A percentile compares a stretch with the other conserved stretches of the same genome.
Conservation (phyloP, 2,888 invertebrate species). For the Mimachlamys varia region DNA sequence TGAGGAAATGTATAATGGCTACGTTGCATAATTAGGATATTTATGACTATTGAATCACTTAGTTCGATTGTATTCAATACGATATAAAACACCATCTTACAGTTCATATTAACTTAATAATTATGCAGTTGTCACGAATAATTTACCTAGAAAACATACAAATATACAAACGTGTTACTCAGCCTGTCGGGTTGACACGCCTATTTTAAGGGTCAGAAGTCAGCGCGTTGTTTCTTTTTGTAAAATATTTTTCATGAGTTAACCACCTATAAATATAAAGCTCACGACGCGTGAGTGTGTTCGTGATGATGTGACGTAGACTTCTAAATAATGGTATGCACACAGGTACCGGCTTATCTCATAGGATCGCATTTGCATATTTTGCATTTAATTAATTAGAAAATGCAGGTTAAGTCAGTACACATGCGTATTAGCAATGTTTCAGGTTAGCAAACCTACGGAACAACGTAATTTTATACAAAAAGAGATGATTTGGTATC, state of each 20-base stretch:
- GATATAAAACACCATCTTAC: background rate
- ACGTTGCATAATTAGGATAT: background rate
- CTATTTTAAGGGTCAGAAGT: background rate
- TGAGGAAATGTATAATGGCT: background rate
- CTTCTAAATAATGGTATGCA: background rate
- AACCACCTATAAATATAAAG: background rate
- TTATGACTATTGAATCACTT: background rate
- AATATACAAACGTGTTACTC: background rate
- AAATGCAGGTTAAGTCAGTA: background rate
- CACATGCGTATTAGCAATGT: background rate
- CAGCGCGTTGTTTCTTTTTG: background rate
- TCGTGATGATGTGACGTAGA: slow-evolving; percentile 3
- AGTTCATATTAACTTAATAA: background rate
- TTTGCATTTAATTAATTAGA: background rate
- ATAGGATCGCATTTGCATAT: background rate
- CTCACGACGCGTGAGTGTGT: background rate
- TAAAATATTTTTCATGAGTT: background rate
- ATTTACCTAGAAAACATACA: background rate
- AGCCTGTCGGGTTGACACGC: background rate
- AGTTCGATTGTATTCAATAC: background rate
- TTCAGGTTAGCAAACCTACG: background rate
- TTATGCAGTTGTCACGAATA: background rate
- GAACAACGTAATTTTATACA: background rate
- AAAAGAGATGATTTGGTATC: no score
- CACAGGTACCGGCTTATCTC: background rate